Base-by-base conservation (phyloP, 2,113 vertebrate species). In the Athene cunicularia region DNA sequence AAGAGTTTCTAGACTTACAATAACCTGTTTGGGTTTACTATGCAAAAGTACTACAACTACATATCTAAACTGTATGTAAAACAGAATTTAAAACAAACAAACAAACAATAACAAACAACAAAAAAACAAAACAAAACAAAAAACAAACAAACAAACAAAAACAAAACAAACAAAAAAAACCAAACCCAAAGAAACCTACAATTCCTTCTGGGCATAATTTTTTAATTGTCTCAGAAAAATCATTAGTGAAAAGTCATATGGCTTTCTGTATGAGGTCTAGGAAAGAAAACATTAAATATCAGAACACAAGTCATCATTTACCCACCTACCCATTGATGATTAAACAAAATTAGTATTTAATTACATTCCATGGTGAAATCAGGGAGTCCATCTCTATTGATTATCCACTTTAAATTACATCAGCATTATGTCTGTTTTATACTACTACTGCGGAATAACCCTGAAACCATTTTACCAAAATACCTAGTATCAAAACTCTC, bases 271-370 rank as follows among this genome's bases (percentile, higher is more conserved):
- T 23, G 39, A 66, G 6, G 6, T 15, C 16, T 43, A 30, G 16
- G 53, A 5, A 35, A 50, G 50, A 63, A 67, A 39, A 15, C 4
- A 23, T 49, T 41, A 59, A 21, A 70, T 55, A 53, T 32, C 12
- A 35, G 55, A 72, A 72, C 8, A 23, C 2, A 86, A n/a, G 15
- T 43, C 32, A 60, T 9, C 3, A 18, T 35, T 91, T 58, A 56
- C 9, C 4, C 18, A 56, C 13, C 4, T 52, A n/a, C 5, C 2
- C 1, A 1, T 37, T 41, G 73, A 47, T 30, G 4, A 28, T 33
- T 50, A 17, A n/a, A 52, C 32, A 74, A 58, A 79, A 21, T 5
- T 6, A 26, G 5, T 17, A 43, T 83, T 83, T 37, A 14, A 49
- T 74, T 70, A 6, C 5, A 68, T 43, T 90, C 16, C 15, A 27